Evolutionary conservation across 2,113 vertebrate genomes (phyloP).

Genomic region (Laterallus jamaicensis): DNA sequence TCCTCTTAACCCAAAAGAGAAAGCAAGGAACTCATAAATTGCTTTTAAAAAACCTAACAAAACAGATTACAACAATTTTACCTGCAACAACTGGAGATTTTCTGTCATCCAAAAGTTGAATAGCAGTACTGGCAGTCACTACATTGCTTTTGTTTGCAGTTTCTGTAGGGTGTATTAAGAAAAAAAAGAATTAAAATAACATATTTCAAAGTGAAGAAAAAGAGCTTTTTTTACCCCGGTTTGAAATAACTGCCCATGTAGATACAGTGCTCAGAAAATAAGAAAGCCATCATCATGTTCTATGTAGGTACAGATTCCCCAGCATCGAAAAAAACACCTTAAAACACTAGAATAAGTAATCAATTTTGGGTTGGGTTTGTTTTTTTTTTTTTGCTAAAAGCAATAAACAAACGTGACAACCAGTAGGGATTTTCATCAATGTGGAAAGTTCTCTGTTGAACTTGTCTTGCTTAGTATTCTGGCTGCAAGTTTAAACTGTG

Average conservation of each 20-base stretch:
- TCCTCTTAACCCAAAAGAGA: neutral
- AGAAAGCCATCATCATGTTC: neutral
- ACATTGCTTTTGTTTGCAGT: slow-evolving; percentile 92
- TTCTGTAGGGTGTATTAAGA: slow-evolving; percentile 66
- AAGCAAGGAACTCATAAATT: neutral
- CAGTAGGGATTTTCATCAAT: neutral
- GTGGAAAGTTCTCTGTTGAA: neutral
- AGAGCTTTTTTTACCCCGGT: neutral
- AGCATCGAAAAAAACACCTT: neutral
- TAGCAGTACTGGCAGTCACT: slow-evolving; percentile 93
- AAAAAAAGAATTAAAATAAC: neutral
- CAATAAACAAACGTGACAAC: neutral
- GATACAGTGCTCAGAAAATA: neutral
- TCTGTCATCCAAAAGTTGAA: slow-evolving; percentile 95
- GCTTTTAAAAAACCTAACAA: neutral
- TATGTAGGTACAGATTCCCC: neutral
- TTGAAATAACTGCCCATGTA: neutral
- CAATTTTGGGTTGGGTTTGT: neutral
- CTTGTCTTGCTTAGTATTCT: neutral
- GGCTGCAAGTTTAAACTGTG: neutral
- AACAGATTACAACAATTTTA: slow-evolving; percentile 57
- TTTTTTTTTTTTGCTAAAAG: neutral
- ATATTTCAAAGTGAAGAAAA: neutral
- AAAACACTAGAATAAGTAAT: neutral
- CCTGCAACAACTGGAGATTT: slow-evolving; percentile 97